phyloP scores from a whole-genome alignment of 92 coral and sea anemone genomes.

The Paragorgia papillata region DNA sequence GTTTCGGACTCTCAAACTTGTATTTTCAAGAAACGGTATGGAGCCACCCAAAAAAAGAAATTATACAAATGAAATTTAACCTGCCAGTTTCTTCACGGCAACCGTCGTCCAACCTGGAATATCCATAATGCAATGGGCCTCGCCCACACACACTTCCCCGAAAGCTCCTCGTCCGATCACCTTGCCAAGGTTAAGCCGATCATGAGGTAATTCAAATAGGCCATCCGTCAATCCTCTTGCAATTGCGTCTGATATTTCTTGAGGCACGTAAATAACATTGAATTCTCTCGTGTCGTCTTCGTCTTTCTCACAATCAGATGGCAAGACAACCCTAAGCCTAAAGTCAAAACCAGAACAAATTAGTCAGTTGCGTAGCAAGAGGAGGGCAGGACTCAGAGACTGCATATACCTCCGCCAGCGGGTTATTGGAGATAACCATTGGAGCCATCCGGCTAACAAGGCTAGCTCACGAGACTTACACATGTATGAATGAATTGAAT shows the following conservation, averaged over 20 bases:
- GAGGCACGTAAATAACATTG: conserved; percentile 21
- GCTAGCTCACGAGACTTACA: too few species aligned
- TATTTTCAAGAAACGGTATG: too few species aligned
- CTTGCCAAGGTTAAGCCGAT: conserved; percentile 72
- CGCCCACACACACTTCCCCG: conserved; percentile 83
- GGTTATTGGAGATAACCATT: too few species aligned
- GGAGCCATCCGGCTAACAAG: too few species aligned
- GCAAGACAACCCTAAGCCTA: background rate
- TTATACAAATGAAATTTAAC: conserved; percentile 54
- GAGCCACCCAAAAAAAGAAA: background rate
- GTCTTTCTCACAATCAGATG: too few species aligned
- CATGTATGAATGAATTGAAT: too few species aligned
- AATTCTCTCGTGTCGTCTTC: conserved; percentile 30
- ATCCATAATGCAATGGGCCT: conserved; percentile 78
- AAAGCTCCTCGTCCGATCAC: conserved; percentile 88
- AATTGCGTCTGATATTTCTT: conserved; percentile 13
- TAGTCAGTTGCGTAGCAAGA: too few species aligned
- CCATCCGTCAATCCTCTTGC: background rate
- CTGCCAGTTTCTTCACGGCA: conserved; percentile 84
- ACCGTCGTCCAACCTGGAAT: conserved; percentile 63
- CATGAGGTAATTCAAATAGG: conserved; percentile 72
- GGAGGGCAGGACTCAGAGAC: too few species aligned
- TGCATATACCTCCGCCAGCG: too few species aligned
- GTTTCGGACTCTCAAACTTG: too few species aligned
- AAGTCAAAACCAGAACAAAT: too few species aligned